Conservation (phyloP, 2,113 vertebrate genomes). For the Thryonomys swinderianus region DNA sequence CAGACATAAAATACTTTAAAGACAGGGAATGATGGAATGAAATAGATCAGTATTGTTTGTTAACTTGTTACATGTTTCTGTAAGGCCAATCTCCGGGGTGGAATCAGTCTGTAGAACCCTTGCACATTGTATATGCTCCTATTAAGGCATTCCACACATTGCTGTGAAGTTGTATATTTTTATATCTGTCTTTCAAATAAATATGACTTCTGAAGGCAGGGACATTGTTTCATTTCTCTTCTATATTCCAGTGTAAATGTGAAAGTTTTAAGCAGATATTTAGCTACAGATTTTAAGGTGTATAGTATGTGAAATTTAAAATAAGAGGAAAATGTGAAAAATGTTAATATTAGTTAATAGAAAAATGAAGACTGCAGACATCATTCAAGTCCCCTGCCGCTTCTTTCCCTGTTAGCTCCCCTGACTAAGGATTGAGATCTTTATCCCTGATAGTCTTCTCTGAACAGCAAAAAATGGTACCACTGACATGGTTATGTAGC, state of each 20-base stretch:
- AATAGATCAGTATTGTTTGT: constrained; percentile 44
- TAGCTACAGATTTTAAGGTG: not conserved
- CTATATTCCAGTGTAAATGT: not conserved
- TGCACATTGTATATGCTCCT: not conserved
- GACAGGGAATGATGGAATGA: not conserved
- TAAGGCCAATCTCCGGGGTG: constrained; percentile 49
- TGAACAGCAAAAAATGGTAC: not conserved
- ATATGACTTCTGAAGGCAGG: not conserved
- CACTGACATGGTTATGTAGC: not conserved
- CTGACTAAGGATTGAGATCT: rapidly evolving
- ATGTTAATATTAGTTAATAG: not conserved
- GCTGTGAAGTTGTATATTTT: not conserved
- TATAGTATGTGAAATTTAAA: not conserved
- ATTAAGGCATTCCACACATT: not conserved
- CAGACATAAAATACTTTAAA: constrained; percentile 16
- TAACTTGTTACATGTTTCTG: constrained; percentile 70
- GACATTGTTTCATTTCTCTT: not conserved
- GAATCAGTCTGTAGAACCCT: constrained; percentile 42
- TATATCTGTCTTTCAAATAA: constrained; percentile 20
- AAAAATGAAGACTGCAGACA: not conserved
- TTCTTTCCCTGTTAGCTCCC: not conserved
- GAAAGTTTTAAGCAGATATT: not conserved
- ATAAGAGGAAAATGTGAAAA: not conserved
- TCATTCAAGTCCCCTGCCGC: not conserved
- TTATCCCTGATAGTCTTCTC: not conserved